Base-by-base conservation (phyloP, 2,888 invertebrate species). In the Diogma glabrata region DNA sequence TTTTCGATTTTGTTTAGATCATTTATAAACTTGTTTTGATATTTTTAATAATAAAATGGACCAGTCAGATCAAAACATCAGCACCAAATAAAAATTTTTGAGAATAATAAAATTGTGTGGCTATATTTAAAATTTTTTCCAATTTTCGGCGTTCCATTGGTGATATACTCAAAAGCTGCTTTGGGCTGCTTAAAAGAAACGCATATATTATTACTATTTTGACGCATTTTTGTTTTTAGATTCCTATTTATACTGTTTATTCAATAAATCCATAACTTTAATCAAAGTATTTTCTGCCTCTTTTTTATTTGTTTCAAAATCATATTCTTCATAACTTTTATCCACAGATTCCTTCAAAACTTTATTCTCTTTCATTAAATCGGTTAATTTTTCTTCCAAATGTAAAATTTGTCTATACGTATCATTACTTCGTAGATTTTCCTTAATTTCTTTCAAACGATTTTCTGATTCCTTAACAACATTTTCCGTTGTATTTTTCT, bases 391-490 rank as follows among this genome's bases (percentile, higher is more conserved):
- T 23, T 60, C 59, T 54, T 60, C 59, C 38, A 60, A 47, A 54
- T 60, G 58, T 10, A 56, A 56, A 24, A 60, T 58, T 53, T 58
- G 58, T 3, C 57, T 55, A 49, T 58, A 60, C 3, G 57, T 55
- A 49, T 60, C 59, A 50, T 60, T 60, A 24, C 53, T 55, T 16
- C 55, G 48, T 12, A 60, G 47, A 28, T 56, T 54, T 40, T 48
- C 59, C 50, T 60, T 60, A 45, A 60, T 57, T 46, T 56, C 55
- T 12, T 57, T 51, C 26, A 55, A 54, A 19, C 56, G 46, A 16
- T 52, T 50, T 24, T 57, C 48, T 4, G 58, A 53, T 38, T 58
- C 58, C 14, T 36, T 36, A 6, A 59, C 55, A 19, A 60, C 58
- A 36, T 55, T 54, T 50, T 60, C 57, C 10, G 60, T 60, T 2